Evolutionary conservation across 2,113 vertebrate genomes (phyloP).

Genomic region (Stomatorhinus ivindoensis): DNA sequence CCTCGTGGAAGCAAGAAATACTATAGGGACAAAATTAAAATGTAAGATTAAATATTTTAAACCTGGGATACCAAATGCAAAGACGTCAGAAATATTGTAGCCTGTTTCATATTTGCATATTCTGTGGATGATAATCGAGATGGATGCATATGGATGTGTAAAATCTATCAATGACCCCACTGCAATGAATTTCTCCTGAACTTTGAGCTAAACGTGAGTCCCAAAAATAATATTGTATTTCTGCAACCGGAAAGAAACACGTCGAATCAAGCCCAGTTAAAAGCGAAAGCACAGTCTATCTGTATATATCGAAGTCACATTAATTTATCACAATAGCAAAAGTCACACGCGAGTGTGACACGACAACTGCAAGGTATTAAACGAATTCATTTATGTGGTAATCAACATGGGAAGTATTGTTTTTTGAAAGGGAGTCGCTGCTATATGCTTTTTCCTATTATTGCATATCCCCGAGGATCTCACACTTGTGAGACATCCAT

Average conservation of each 20-base stretch:
- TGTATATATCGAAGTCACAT: neutral
- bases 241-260: neutral
- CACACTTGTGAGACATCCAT: neutral
- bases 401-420: neutral
- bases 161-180: neutral
- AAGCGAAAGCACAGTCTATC: neutral
- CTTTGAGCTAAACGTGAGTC: neutral
- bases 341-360: neutral
- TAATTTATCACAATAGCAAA: neutral
- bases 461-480: neutral
- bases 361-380: neutral
- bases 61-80: neutral
- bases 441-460: neutral
- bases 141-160: neutral
- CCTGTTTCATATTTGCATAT: neutral
- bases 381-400: neutral
- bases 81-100: neutral
- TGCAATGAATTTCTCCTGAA: neutral
- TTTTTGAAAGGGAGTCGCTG: neutral
- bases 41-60: neutral
- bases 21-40: constrained; percentile 3
- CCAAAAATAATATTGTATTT: neutral
- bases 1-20: constrained; percentile 37
- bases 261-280: neutral
- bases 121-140: neutral